Evolutionary conservation across 2,797 vertebrate species (phyloP).

Genomic region (Melanotaenia trifasciata): DNA sequence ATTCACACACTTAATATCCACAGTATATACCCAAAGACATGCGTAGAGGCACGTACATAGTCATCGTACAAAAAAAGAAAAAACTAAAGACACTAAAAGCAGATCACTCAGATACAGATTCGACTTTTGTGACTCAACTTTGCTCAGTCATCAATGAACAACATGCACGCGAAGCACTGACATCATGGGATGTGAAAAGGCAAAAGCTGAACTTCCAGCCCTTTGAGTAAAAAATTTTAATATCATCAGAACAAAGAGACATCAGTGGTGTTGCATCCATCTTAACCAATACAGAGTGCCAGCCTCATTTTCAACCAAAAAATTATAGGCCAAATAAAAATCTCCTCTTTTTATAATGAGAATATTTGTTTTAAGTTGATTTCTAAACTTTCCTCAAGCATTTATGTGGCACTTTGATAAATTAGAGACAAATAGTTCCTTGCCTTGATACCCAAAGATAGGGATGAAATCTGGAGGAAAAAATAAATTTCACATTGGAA

Average conservation of each 20-base stretch:
- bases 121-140: constrained; percentile 60
- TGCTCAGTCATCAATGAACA: constrained; percentile 50
- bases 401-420: constrained; percentile 25
- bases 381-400: constrained; percentile 25
- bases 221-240: constrained; percentile 71
- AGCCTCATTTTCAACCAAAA: constrained; percentile 52
- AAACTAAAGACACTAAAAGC: constrained; percentile 63
- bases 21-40: constrained; percentile 76
- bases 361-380: constrained; percentile 63
- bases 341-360: constrained; percentile 6
- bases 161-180: constrained; percentile 71
- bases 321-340: constrained; percentile 16
- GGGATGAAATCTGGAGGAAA: constrained; percentile 10
- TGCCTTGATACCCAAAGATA: constrained; percentile 35
- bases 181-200: constrained; percentile 78
- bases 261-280: constrained; percentile 56
- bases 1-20: constrained; percentile 75
- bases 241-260: constrained; percentile 65
- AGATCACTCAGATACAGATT: constrained; percentile 55
- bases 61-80: constrained; percentile 63
- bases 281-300: constrained; percentile 55
- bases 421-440: constrained; percentile 25
- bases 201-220: constrained; percentile 78
- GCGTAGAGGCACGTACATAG: constrained; percentile 76
- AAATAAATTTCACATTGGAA: neutral